phyloP scores from a whole-genome alignment of 2,113 vertebrate species.

The Mastomys natalensis region DNA sequence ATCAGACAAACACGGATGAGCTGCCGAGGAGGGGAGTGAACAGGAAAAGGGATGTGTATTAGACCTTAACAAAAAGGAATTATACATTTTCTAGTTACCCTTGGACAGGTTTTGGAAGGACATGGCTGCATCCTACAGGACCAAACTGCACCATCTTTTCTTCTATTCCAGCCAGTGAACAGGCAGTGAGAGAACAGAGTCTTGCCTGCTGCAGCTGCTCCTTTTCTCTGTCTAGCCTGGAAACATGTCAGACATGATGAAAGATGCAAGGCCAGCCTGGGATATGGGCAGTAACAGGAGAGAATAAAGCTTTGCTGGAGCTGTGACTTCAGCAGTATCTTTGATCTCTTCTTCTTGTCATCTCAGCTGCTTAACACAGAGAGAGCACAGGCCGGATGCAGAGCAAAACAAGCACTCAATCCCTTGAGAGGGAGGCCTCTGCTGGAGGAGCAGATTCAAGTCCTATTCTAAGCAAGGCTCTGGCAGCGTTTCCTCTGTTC shows the following conservation, averaged over 20 bases:
- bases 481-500: not conserved
- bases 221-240: not conserved
- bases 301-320: not conserved
- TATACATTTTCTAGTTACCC: not conserved
- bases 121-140: not conserved
- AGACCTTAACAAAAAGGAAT: slow-evolving; percentile 44
- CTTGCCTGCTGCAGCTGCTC: not conserved
- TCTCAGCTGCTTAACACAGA: not conserved
- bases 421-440: not conserved
- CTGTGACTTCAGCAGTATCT: not conserved
- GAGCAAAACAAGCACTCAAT: not conserved
- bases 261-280: not conserved
- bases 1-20: not conserved
- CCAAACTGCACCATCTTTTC: not conserved
- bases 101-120: not conserved
- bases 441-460: not conserved
- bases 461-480: not conserved
- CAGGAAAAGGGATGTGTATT: not conserved
- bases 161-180: not conserved
- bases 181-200: accelerated
- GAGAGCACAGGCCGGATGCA: not conserved
- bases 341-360: not conserved
- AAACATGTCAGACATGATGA: not conserved
- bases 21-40: not conserved
- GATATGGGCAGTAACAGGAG: not conserved